A percentile compares a stretch with the other conserved stretches of the same genome.
Evolutionary conservation across 2,888 invertebrate species (phyloP).

Genomic region (Neoascia interrupta): DNA sequence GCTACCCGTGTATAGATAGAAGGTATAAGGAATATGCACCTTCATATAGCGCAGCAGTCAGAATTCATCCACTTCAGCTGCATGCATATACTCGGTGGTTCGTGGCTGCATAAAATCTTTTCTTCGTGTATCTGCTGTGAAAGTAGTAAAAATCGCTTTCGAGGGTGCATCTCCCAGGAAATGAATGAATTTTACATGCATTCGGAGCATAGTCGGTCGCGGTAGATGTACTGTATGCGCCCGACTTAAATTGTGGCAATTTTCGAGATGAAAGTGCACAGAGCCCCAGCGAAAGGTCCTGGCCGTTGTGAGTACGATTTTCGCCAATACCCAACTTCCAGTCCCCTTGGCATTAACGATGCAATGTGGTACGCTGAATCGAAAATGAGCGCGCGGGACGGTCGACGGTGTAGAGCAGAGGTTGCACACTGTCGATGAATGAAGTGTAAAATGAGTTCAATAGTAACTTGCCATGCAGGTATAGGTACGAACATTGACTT

Average conservation of each 20-base stretch:
- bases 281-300: slow-evolving; percentile 37
- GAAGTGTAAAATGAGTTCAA: slow-evolving; percentile 64
- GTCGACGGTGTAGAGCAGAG: slow-evolving; percentile 1
- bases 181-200: slow-evolving; percentile 69
- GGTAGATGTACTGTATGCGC: too few relatives aligned
- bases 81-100: not conserved
- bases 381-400: slow-evolving; percentile 39
- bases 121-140: slow-evolving; percentile 53
- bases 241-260: slow-evolving; percentile 64
- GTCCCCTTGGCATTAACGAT: slow-evolving; percentile 27
- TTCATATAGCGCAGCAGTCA: slow-evolving; percentile 43
- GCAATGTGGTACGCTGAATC: slow-evolving; percentile 44
- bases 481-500: slow-evolving; percentile 16
- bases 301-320: slow-evolving; percentile 13
- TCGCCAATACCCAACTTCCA: slow-evolving; percentile 24
- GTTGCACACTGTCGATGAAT: slow-evolving; percentile 30
- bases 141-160: slow-evolving; percentile 64
- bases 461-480: slow-evolving; percentile 56
- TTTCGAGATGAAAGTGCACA: slow-evolving; percentile 46
- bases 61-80: slow-evolving; percentile 11
- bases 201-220: slow-evolving; percentile 45
- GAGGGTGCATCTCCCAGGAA: slow-evolving; percentile 61
- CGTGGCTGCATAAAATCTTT: slow-evolving; percentile 57
- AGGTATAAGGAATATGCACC: slow-evolving; percentile 50
- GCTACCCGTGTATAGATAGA: slow-evolving; percentile 23